These are phyloP conservation scores for Nemotelus pantherinus DNA, from an alignment of 2,888 invertebrate genomes.

Conservation along the genomic window DNA sequence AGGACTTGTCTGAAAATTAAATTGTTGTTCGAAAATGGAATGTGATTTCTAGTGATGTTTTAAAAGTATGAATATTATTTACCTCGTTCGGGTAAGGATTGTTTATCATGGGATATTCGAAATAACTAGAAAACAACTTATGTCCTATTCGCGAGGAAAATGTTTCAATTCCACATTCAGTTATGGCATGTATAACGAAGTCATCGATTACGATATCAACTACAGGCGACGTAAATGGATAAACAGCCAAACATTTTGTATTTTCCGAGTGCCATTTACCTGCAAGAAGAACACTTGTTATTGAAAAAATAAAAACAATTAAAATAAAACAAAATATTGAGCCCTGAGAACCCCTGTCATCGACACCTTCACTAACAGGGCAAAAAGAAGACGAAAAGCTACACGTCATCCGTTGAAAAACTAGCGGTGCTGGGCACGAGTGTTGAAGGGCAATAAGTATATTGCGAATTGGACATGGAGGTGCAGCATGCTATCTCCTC, in stretches of 20 bases:
- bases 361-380: neutral
- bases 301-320: slow-evolving; percentile 10
- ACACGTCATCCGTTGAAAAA: too few relatives aligned
- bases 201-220: slow-evolving; percentile 74
- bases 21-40: slow-evolving; percentile 29
- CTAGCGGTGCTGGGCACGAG: too few relatives aligned
- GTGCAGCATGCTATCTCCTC: too few relatives aligned
- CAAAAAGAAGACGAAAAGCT: too few relatives aligned
- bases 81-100: slow-evolving; percentile 60
- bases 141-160: slow-evolving; percentile 76
- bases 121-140: slow-evolving; percentile 67
- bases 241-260: slow-evolving; percentile 70
- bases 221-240: slow-evolving; percentile 78
- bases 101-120: slow-evolving; percentile 62
- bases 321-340: slow-evolving; percentile 5
- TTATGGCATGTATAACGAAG: slow-evolving; percentile 77
- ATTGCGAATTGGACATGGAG: too few relatives aligned
- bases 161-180: slow-evolving; percentile 79
- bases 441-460: too few relatives aligned
- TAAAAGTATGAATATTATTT: neutral
- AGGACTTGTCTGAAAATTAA: slow-evolving; percentile 66
- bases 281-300: slow-evolving; percentile 43
- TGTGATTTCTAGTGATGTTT: neutral
- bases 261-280: slow-evolving; percentile 64
- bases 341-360: neutral